Evolutionary conservation across 2,888 invertebrate species (phyloP), one percentile per base, ranked within the genome.

Genomic region (Aleiodes testaceus): DNA sequence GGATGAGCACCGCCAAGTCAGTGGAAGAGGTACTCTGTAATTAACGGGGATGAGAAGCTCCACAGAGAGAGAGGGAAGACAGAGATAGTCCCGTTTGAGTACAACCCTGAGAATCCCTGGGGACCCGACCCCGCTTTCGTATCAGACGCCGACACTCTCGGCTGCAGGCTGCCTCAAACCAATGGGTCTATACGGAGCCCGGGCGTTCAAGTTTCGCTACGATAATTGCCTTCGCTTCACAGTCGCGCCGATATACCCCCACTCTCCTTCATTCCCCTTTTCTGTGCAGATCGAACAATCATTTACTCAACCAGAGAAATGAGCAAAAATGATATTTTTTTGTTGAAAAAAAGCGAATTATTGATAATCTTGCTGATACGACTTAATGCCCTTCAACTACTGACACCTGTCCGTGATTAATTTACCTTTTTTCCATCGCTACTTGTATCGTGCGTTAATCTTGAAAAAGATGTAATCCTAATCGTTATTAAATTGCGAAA

Each of bases 191-290:
- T 59, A 66, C 73, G 63, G 26, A 44, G 42, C 65, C 64, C 61
- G 36, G 55, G 70, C 84, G 83, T 85, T 84, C 85, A 82, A 85
- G 84, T 84, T 85, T 84, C 84, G 85, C 84, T 80, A 81, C 83
- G 86, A 86, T 86, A 86, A 86, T 86, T 86, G 86, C 84, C 81
- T 85, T 81, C 82, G 84, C 85, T 84, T 83, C 82, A 82, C 84
- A 84, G 84, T 84, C 78, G 83, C 82, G 84, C 83, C 75, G 79
- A 78, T 80, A 81, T 82, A 78, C 76, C 78, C 78, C 73, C 77
- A 67, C 14, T 49, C 26, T 16, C 14, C 14, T 45, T n/a, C 18
- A n/a, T 20, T 52, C 18, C 9, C 18, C 11, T 22, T 22, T 22
- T 22, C 22, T 22, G 4, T 22, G 22, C 22, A 55, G 53, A 30